A percentile compares a stretch with the other conserved stretches of the same genome.
Conservation (phyloP, 2,113 vertebrate genomes). For the Salvelinus alpinus region DNA sequence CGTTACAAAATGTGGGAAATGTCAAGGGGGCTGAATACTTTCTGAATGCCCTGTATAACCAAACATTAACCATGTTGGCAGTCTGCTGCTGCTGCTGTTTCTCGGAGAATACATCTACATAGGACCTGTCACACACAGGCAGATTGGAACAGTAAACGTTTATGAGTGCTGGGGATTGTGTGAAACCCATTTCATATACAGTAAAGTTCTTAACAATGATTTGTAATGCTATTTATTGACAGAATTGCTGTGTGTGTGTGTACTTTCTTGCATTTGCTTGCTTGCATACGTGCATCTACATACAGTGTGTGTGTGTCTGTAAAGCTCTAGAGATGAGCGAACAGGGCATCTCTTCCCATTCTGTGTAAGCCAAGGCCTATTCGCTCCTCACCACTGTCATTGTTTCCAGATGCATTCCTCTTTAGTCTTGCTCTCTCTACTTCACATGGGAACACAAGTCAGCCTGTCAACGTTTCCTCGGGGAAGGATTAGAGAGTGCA, state of each 20-base stretch:
- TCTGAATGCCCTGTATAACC: slow-evolving; percentile 45
- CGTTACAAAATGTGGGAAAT: too few species aligned
- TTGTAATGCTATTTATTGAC: slow-evolving; percentile 22
- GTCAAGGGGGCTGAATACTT: too few species aligned
- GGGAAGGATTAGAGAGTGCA: not conserved
- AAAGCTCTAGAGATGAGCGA: not conserved
- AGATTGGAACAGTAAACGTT: not conserved
- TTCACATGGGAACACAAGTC: not conserved
- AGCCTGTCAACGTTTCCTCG: not conserved
- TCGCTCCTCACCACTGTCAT: slow-evolving; percentile 12
- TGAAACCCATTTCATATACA: not conserved
- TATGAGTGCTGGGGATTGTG: not conserved
- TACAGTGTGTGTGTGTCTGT: too few species aligned
- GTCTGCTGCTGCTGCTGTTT: slow-evolving; percentile 11
- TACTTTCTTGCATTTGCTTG: not conserved
- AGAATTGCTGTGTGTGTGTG: not conserved
- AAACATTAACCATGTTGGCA: slow-evolving; percentile 49
- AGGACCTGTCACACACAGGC: not conserved
- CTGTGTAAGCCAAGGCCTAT: slow-evolving; percentile 18
- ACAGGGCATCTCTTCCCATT: slow-evolving; percentile 12
- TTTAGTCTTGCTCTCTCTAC: not conserved
- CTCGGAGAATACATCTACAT: slow-evolving; percentile 32
- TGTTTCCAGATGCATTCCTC: not conserved
- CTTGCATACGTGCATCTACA: too few species aligned
- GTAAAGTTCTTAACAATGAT: slow-evolving; percentile 23